Evolutionary conservation across 2,113 vertebrate species (phyloP).

Genomic region (Bubo scandiacus): DNA sequence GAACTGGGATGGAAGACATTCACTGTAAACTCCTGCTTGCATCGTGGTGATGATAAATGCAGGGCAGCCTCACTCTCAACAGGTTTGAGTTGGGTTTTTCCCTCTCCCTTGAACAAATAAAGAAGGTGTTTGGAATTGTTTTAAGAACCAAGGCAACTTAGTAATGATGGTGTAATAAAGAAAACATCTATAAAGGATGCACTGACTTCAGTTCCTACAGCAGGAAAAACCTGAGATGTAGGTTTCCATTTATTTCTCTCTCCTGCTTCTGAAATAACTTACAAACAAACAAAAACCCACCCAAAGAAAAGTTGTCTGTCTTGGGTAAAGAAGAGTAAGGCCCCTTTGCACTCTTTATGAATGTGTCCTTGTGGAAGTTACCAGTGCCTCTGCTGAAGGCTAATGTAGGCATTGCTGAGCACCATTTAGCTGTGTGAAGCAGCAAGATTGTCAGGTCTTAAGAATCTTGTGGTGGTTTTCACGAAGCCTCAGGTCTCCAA

Average conservation of each 20-base stretch:
- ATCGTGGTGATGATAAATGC: not conserved
- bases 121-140: not conserved
- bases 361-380: not conserved
- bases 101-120: not conserved
- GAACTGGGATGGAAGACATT: not conserved
- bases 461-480: not conserved
- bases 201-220: not conserved
- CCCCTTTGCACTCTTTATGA: not conserved
- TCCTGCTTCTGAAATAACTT: not conserved
- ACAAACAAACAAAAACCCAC: not conserved
- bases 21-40: not conserved
- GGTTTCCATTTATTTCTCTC: not conserved
- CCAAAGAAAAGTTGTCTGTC: not conserved
- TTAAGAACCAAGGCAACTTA: not conserved
- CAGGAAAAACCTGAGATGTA: not conserved
- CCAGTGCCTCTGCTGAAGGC: not conserved
- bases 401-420: not conserved
- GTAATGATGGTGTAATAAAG: not conserved
- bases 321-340: not conserved
- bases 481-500: not conserved
- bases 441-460: not conserved
- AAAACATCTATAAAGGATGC: not conserved
- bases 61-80: not conserved
- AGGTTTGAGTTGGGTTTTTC: not conserved
- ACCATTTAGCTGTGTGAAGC: not conserved